Base-by-base conservation (phyloP, 2,888 invertebrate genomes). In the Agonopterix subpropinquella region DNA sequence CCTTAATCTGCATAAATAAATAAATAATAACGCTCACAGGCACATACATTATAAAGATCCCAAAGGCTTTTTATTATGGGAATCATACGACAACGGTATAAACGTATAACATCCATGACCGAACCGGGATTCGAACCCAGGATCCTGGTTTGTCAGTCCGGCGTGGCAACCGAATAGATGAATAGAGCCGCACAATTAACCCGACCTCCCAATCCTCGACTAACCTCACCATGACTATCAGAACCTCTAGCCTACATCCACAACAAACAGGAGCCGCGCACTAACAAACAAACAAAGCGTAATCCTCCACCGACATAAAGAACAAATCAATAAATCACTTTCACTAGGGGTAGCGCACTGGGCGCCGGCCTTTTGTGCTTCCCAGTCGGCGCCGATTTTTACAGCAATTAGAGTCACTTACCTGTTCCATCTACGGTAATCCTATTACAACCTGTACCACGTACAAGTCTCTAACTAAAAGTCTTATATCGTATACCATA, bases 321-420 rank as follows among this genome's bases (percentile, higher is more conserved):
- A 74, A 70, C 70, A 62, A 77, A 84, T 85, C 85, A 75, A 88
- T 88, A 87, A 88, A 87, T 87, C 86, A 88, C 83, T 83, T 76
- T 79, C 77, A 67, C 74, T 78, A 67, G 73, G 69, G 72, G 66
- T 71, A 63, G 67, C 73, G 60, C 67, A 65, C 69, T 64, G 75
- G 83, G 85, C 84, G 84, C 85, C 80, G 68, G 62, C 70, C 28
- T 67, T 79, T 79, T 82, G 81, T 83, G 63, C 72, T 57, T 51
- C 55, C 43, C 73, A 77, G 82, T 84, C 81, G 82, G 83, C 76
- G 76, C 73, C 76, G 80, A 82, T 85, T 85, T 83, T 84, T 79
- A 85, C 84, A 84, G 82, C 86, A 88, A 87, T 88, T 87, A 86
- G 75, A 82, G 80, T 79, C 82, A 85, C 77, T 86, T 88, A 87